Conservation (phyloP, 2,797 vertebrate species). For the Hippoglossus hippoglossus region DNA sequence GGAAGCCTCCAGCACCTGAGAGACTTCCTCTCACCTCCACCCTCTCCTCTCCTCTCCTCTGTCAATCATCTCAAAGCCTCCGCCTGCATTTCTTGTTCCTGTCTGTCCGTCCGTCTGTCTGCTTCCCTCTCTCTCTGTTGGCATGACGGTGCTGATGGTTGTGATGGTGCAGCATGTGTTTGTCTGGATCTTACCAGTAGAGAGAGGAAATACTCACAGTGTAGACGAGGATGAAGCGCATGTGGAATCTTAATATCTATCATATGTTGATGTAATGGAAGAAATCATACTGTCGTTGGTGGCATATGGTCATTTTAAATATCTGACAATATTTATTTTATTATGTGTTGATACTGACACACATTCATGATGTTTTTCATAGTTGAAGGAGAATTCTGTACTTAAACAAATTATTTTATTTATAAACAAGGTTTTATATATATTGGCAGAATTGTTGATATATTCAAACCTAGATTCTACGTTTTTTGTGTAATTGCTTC, state of each 20-base stretch:
- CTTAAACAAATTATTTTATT: background rate
- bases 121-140: background rate
- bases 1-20: constrained; percentile 6
- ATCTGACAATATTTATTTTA: background rate
- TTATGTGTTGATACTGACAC: no score
- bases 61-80: constrained; percentile 46
- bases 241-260: no score
- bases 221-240: background rate
- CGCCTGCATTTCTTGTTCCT: constrained; percentile 14
- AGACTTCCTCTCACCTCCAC: constrained; percentile 10
- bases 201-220: background rate
- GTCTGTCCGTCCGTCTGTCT: background rate
- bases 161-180: constrained; percentile 2
- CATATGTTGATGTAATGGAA: background rate
- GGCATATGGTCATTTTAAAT: background rate
- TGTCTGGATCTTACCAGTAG: constrained; percentile 4
- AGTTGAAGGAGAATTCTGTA: no score
- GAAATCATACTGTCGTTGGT: background rate
- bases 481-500: no score
- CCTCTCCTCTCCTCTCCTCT: constrained; percentile 29
- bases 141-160: constrained; percentile 13
- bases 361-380: no score
- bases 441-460: no score
- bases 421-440: background rate
- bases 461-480: no score